A percentile compares a stretch with the other conserved stretches of the same genome.
Evolutionary conservation across 2,888 invertebrate genomes (phyloP).

Genomic region (Tortricodes alternella): DNA sequence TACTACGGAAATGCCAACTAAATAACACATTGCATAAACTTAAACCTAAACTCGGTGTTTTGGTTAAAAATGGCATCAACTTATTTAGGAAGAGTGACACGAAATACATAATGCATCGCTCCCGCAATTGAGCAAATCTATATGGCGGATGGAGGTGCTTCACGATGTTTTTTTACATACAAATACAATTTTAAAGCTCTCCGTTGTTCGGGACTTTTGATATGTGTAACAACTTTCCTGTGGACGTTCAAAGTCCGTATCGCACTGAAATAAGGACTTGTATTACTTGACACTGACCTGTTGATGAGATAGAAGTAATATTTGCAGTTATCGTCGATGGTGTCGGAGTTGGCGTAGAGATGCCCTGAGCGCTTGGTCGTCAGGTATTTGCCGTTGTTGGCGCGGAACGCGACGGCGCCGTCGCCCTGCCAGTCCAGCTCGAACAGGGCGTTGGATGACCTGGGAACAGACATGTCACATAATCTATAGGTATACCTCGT

Average conservation of each 20-base stretch:
- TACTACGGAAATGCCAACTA: too few species aligned
- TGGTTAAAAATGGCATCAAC: too few species aligned
- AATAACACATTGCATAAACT: too few species aligned
- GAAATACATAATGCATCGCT: too few species aligned
- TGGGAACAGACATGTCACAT: conserved; percentile 48
- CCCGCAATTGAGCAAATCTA: too few species aligned
- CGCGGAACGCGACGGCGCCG: conserved; percentile 95
- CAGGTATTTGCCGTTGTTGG: conserved; percentile 96
- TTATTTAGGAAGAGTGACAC: too few species aligned
- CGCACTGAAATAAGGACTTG: background rate
- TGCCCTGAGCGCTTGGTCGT: conserved; percentile 97
- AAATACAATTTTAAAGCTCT: too few species aligned
- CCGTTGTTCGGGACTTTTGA: too few species aligned
- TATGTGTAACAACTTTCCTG: too few species aligned
- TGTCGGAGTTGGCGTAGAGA: conserved; percentile 93
- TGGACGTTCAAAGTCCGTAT: background rate
- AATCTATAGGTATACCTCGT: background rate
- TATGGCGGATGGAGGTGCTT: too few species aligned
- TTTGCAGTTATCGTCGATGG: conserved; percentile 93
- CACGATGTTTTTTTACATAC: too few species aligned
- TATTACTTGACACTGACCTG: conserved; percentile 76
- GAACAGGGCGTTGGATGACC: conserved; percentile 96
- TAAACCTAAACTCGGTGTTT: too few species aligned
- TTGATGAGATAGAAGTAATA: conserved; percentile 97
- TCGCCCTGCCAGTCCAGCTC: conserved; percentile 96